Evolutionary conservation across 2,113 vertebrate genomes (phyloP).

Genomic region (Epinephelus fuscoguttatus): DNA sequence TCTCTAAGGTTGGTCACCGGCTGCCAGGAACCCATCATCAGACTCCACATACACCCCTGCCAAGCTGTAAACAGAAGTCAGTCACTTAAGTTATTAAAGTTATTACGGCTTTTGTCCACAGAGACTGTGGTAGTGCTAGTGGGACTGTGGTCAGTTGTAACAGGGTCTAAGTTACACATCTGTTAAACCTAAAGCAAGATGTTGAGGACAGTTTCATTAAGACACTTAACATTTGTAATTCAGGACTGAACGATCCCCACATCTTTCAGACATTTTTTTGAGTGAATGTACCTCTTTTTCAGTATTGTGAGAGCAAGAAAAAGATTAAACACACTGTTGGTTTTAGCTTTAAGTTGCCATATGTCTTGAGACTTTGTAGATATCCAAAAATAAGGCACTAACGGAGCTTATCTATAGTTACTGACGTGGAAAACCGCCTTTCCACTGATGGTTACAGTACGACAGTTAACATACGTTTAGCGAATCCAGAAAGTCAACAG

Average conservation of each 20-base stretch:
- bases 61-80: constrained; percentile 33
- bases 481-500: not conserved
- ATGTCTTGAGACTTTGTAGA: not conserved
- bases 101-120: not conserved
- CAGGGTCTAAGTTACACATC: not conserved
- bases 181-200: not conserved
- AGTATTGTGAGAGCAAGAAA: not conserved
- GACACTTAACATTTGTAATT: not conserved
- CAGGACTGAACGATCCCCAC: not conserved
- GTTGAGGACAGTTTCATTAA: not conserved
- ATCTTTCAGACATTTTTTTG: not conserved
- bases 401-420: not conserved
- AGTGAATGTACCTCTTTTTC: not conserved
- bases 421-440: not conserved
- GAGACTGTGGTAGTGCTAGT: not conserved
- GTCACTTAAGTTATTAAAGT: not conserved
- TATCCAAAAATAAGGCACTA: not conserved
- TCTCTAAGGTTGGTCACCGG: constrained; percentile 76
- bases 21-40: constrained; percentile 80
- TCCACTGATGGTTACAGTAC: not conserved
- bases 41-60: constrained; percentile 2
- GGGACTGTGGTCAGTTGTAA: not conserved
- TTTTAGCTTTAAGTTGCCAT: not conserved
- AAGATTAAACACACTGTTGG: not conserved
- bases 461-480: not conserved